Evolutionary conservation across 2,888 invertebrate species (phyloP).

Genomic region (Polylopha cassiicola): DNA sequence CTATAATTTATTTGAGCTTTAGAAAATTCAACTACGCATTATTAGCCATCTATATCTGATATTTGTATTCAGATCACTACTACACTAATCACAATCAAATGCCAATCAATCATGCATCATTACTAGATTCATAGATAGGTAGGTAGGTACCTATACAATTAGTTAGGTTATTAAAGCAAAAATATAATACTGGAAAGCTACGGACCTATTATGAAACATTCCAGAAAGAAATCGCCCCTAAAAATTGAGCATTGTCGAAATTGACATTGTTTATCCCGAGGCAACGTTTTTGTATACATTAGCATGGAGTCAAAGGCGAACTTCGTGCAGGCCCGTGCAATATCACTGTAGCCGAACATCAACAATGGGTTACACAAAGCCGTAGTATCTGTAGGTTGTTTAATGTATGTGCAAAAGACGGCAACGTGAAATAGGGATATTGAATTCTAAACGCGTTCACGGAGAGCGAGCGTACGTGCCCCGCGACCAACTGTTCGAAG

Average conservation of each 20-base stretch:
- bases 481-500: conserved; percentile 52
- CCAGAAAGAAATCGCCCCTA: neutral
- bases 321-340: conserved; percentile 26
- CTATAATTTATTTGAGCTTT: no score
- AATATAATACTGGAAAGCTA: no score
- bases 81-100: no score
- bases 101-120: no score
- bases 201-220: no score
- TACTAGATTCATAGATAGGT: no score
- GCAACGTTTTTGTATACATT: neutral
- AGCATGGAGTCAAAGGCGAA: conserved; percentile 17
- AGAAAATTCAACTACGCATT: no score
- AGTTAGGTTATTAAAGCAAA: no score
- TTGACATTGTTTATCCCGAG: neutral
- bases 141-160: no score
- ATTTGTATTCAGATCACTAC: no score
- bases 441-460: conserved; percentile 65
- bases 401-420: conserved; percentile 50
- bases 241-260: neutral
- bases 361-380: conserved; percentile 47
- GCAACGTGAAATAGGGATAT: conserved; percentile 58
- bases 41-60: no score
- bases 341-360: conserved; percentile 36
- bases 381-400: conserved; percentile 47
- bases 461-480: conserved; percentile 59